These are phyloP conservation scores for Schizothorax lantsangensis DNA, from an alignment of 2,797 vertebrate species.

Conservation along the genomic window DNA sequence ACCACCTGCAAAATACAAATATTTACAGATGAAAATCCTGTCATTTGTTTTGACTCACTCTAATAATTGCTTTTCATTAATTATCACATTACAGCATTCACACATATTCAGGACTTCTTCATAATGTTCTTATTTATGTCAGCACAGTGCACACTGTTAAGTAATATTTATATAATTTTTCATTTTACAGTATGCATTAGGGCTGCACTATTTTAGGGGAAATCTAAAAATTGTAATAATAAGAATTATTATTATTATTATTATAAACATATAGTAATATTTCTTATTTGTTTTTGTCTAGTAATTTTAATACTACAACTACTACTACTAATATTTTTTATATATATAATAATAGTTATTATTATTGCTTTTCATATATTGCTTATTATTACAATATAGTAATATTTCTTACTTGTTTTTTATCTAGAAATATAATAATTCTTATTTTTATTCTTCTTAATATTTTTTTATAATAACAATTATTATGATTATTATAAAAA, in stretches of 20 bases:
- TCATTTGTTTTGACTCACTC: background rate
- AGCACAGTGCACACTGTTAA: background rate
- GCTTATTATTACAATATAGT: background rate
- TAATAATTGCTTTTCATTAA: background rate
- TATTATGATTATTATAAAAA: too few relatives aligned
- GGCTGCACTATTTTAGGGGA: background rate
- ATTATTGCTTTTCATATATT: too few relatives aligned
- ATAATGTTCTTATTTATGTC: background rate
- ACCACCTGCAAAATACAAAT: conserved; percentile 69
- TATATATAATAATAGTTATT: too few relatives aligned
- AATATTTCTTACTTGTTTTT: background rate
- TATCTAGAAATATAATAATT: background rate
- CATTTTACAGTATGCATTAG: background rate
- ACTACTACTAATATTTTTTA: too few relatives aligned
- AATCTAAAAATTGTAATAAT: background rate
- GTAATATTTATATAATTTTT: background rate
- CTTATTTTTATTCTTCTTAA: too few relatives aligned
- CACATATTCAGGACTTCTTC: background rate
- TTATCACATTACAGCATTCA: background rate
- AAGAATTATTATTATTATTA: background rate
- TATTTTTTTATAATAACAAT: too few relatives aligned
- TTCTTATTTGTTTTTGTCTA: background rate
- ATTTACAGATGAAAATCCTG: background rate
- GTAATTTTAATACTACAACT: background rate
- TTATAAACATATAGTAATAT: background rate